These are phyloP conservation scores for Meiosimyza platycephala DNA, from an alignment of 2,888 invertebrate species.

Conservation along the genomic window DNA sequence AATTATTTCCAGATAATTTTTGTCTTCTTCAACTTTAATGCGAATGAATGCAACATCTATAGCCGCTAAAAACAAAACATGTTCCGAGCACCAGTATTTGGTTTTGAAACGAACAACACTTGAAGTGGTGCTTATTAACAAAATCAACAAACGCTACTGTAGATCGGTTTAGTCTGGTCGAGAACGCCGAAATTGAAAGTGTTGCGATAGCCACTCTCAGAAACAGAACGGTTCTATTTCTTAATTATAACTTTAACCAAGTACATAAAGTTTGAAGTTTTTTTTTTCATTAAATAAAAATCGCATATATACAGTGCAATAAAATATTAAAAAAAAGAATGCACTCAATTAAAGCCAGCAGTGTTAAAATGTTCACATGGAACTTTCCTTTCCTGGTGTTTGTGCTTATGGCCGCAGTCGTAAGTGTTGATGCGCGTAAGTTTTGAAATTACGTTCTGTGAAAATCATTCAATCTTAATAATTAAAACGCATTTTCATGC, in stretches of 20 bases:
- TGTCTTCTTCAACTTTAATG: too few relatives aligned
- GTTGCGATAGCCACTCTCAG: background rate
- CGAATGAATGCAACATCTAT: too few relatives aligned
- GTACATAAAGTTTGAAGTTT: too few relatives aligned
- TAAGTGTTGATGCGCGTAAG: conserved; percentile 37
- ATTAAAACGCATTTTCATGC: background rate
- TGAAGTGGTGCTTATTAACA: conserved; percentile 8
- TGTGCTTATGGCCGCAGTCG: background rate
- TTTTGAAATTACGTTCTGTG: background rate
- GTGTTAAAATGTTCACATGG: background rate
- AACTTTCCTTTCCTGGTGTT: background rate
- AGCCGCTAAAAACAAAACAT: background rate
- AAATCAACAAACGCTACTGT: conserved; percentile 9
- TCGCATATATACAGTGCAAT: too few relatives aligned
- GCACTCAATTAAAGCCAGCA: background rate
- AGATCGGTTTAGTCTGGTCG: conserved; percentile 5
- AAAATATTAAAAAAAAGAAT: too few relatives aligned
- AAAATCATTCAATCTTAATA: background rate
- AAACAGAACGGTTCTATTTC: background rate
- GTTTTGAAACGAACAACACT: background rate
- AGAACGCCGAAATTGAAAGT: background rate
- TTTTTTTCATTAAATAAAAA: too few relatives aligned
- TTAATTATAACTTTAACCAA: too few relatives aligned
- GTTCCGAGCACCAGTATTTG: conserved; percentile 15
- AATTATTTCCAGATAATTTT: conserved; percentile 7